These are phyloP conservation scores for Balaeniceps rex DNA, from an alignment of 2,113 vertebrate species.

Conservation along the genomic window DNA sequence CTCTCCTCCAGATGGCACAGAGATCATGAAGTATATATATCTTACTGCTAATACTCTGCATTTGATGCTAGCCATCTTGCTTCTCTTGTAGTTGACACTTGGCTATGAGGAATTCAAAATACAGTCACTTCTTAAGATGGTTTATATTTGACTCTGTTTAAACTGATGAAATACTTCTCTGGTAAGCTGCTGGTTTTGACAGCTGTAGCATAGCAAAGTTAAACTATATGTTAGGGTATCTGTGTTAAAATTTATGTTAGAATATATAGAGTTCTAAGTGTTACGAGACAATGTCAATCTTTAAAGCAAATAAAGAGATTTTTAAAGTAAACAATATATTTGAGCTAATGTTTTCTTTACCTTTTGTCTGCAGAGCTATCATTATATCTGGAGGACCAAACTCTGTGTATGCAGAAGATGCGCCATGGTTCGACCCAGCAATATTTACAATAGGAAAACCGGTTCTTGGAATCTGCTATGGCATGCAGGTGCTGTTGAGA, in stretches of 20 bases:
- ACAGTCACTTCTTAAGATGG: background rate
- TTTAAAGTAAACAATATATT: background rate
- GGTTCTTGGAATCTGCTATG: constrained; percentile 97
- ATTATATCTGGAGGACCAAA: constrained; percentile 98
- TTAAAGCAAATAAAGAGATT: background rate
- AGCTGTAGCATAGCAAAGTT: background rate
- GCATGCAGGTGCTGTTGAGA: constrained; percentile 88
- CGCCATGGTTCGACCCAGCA: constrained; percentile 95
- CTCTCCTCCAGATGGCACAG: background rate
- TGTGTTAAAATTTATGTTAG: background rate
- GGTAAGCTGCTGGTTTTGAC: background rate
- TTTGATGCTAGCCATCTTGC: background rate
- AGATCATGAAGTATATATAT: background rate
- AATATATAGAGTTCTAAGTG: background rate
- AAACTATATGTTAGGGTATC: background rate
- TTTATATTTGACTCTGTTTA: background rate
- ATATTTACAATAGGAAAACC: constrained; percentile 98
- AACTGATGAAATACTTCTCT: background rate
- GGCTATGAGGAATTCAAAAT: background rate
- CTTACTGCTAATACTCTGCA: background rate
- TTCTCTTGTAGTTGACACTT: background rate
- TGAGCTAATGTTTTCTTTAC: background rate
- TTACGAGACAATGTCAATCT: rapidly evolving
- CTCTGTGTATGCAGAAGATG: constrained; percentile 98
- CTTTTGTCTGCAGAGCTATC: constrained; percentile 81